Base-by-base conservation (phyloP, 2,113 vertebrate genomes). In the Calidris pygmaea region DNA sequence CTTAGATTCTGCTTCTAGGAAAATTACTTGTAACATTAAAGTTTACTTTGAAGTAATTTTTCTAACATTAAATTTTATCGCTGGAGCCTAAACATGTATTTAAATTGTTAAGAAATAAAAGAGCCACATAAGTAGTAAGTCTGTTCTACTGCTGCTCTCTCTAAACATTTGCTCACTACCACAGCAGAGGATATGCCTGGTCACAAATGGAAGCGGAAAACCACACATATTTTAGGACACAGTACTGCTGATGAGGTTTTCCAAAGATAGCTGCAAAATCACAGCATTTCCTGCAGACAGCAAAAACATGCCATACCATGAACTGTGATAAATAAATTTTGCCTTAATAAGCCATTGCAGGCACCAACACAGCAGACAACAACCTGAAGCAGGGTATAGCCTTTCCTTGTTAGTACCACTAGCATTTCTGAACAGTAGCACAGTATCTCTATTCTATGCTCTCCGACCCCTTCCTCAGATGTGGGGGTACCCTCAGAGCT, bases 171-270 rank as follows among this genome's bases (percentile, higher is more conserved):
- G 34, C 58, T 53, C 58, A 67, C 27, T 41, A 65, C 60, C 30
- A 67, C 37, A 39, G 39, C 50, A 83, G 60, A 92, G 77, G 62
- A 84, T 83, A 47, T 85, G 81, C 52, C 43, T 79, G 74, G 73
- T 89, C 62, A 85, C 52, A 75, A 71, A 82, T 84, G 86, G 86
- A 92, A 95, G 80, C 2, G 37, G 71, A 67, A 96, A 95, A 27
- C 43, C 85, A 93, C 71, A 68, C 4, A 1, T 34, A 80, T 50
- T 71, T 86, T n/a, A 92, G 60, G 65, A 82, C 45, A 71, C 45
- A 59, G 26, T 18, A 14, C 47, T 60, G 75, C 58, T 13, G 30
- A 59, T 32, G 47, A 86, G 37, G 59, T 79, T 86, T 92, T 63
- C 75, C 10, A 0, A 78, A 73, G 65, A 47, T 4, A 72, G 91